Evolutionary conservation across 2,113 vertebrate species (phyloP).

Genomic region (Chloropsis cyanopogon): DNA sequence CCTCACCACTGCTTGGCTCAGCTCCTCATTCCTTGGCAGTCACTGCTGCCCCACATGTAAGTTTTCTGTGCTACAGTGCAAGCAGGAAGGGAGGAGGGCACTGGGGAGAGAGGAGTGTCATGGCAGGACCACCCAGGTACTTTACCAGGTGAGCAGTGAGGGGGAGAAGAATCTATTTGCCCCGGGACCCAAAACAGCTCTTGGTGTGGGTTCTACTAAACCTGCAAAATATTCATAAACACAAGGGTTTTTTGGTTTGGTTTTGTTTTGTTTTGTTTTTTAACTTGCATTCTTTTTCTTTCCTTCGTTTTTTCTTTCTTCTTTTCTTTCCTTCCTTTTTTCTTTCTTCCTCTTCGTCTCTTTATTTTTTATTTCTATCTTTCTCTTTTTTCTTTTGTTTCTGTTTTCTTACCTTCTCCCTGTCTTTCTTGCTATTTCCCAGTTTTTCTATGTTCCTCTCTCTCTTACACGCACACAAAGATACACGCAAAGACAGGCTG

Average conservation of each 20-base stretch:
- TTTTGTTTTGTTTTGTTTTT: background rate
- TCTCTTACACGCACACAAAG: background rate
- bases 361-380: background rate
- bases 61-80: slow-evolving; percentile 29
- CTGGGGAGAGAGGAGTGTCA: background rate
- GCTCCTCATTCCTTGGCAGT: background rate
- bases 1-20: background rate
- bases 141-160: slow-evolving; percentile 28
- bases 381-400: background rate
- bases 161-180: slow-evolving; percentile 35
- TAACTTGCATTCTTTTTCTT: background rate
- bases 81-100: background rate
- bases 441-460: background rate
- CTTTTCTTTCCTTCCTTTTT: background rate
- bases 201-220: background rate
- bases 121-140: slow-evolving; percentile 47
- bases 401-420: background rate
- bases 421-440: background rate
- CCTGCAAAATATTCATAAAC: background rate
- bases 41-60: background rate
- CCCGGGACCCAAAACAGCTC: slow-evolving; percentile 53
- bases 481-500: background rate
- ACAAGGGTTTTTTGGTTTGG: background rate
- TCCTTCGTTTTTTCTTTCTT: background rate
- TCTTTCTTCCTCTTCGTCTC: background rate